Conservation (phyloP, 2,797 vertebrate species). For the Clarias laeviceps region DNA sequence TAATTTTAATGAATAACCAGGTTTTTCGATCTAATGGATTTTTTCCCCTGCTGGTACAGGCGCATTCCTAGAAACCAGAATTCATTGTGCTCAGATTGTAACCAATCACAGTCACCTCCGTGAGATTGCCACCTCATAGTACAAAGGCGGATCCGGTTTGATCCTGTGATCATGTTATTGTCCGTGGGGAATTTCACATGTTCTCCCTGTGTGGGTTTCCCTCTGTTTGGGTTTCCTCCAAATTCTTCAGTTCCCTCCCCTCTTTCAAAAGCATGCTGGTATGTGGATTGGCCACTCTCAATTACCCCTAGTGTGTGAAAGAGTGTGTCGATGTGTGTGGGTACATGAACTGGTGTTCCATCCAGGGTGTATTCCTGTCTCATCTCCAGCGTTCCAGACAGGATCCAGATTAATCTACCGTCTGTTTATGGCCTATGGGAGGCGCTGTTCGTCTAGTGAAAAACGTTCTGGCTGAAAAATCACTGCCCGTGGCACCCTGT, state of each 20-base stretch:
- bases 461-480: constrained; percentile 6
- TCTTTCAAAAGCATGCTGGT: not conserved
- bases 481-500: constrained; percentile 5
- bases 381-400: not conserved
- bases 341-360: not conserved
- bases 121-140: not conserved
- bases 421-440: not conserved
- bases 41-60: too few relatives aligned
- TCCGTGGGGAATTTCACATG: not conserved
- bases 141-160: not conserved
- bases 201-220: not conserved
- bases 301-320: not conserved
- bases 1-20: too few relatives aligned
- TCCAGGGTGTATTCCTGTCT: not conserved
- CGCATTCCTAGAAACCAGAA: too few relatives aligned
- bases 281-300: not conserved
- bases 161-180: constrained; percentile 16
- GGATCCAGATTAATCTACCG: not conserved
- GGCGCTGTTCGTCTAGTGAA: constrained; percentile 2
- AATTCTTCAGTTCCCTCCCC: not conserved
- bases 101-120: too few relatives aligned
- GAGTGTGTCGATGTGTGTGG: not conserved
- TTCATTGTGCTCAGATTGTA: too few relatives aligned
- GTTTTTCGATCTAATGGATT: too few relatives aligned
- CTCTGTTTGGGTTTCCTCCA: not conserved